Evolutionary conservation across 2,113 vertebrate species (phyloP), one percentile per base, ranked within the genome.

Genomic region (Proterorhinus semilunaris): DNA sequence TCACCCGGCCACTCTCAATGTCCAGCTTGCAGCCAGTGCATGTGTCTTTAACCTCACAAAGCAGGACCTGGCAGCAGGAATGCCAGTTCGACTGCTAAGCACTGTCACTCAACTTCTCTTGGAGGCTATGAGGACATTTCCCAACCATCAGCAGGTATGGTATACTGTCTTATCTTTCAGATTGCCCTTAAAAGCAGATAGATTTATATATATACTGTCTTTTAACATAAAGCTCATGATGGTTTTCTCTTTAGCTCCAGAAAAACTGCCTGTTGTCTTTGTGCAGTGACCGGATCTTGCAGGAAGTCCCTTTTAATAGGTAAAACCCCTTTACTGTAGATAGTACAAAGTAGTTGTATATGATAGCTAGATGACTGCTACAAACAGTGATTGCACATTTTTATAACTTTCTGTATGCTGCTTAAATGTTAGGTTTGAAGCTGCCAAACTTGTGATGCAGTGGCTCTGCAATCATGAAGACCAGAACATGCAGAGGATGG

Each of bases 401-500:
- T 36, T 36, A 36, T 5, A 36, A 59, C 27, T 15, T 15, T 58
- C 47, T 62, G 11, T 27, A 43, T 46, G 59, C 45, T 17, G 9
- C 2, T 52, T 47, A 7, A 3, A 4, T 80, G 64, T 88, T 74
- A 99, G 98, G 85, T 99, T 99, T 89, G 96, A 99, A 91, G 97
- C 98, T 61, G 97, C 98, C 68, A 99, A 99, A 84, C 92, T 99
- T 69, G 98, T 99, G 76, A 99, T 99, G 98, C 98, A 99, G 89
- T 99, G 98, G 98, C 93, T 99, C 61, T 99, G 98, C 83, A 99
- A 99, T 91, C 97, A 99, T 1, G 98, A 99, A 79, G 98, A 99
- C 89, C 98, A 99, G 83, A 99, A 98, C 83, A 99, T 99, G 98
- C 98, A 99, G 89, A 95, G 98, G 84, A 99, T 99, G 98, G 98